These are phyloP conservation scores for Sphaeramia orbicularis DNA, from an alignment of 2,797 vertebrate genomes.

Conservation along the genomic window DNA sequence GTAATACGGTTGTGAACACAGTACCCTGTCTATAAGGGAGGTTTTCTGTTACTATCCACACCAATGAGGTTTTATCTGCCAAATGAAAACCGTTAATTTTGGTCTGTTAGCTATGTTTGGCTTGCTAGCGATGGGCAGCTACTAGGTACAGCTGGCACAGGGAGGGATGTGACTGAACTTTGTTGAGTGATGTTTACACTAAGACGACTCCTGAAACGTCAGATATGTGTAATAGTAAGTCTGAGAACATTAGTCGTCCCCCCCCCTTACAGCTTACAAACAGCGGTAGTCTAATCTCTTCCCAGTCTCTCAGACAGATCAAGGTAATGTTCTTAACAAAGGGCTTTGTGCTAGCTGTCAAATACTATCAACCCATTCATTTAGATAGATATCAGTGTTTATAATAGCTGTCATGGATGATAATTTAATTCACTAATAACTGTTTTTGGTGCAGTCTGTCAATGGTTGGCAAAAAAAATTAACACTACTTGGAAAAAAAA, in stretches of 20 bases:
- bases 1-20: not conserved
- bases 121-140: constrained; percentile 60
- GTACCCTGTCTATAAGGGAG: not conserved
- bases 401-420: too few species aligned
- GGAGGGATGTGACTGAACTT: constrained; percentile 58
- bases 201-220: not conserved
- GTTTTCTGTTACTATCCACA: not conserved
- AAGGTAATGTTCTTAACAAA: constrained; percentile 82
- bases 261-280: constrained; percentile 29
- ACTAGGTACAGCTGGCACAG: constrained; percentile 24
- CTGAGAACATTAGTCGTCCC: constrained; percentile 45
- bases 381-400: not conserved
- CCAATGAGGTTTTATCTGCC: not conserved
- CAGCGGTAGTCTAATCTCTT: constrained; percentile 52
- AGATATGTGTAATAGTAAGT: constrained; percentile 5
- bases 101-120: constrained; percentile 41
- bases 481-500: too few species aligned
- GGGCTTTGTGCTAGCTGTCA: constrained; percentile 77
- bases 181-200: constrained; percentile 16
- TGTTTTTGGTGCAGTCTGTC: too few species aligned
- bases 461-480: too few species aligned
- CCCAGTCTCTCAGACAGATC: constrained; percentile 68
- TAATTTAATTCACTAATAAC: too few species aligned
- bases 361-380: constrained; percentile 52
- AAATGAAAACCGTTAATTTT: constrained; percentile 37